These are phyloP conservation scores for Lithophane semibrunnea DNA, from an alignment of 2,888 invertebrate species.

Conservation along the genomic window DNA sequence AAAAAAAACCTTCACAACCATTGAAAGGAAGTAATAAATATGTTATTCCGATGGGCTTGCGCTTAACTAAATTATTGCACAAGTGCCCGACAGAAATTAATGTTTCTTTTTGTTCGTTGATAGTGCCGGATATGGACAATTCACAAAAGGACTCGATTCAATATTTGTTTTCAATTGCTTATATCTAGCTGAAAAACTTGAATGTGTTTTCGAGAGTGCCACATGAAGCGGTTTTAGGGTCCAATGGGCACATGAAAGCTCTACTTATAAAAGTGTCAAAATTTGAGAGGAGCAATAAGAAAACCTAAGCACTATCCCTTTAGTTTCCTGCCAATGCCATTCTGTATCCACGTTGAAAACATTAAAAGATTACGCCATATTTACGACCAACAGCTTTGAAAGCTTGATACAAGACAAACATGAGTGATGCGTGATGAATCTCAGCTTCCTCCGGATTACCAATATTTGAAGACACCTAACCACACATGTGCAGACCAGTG, in stretches of 20 bases:
- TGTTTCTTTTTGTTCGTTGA: slow-evolving; percentile 24
- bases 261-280: too few species aligned
- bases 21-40: slow-evolving; percentile 60
- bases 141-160: slow-evolving; percentile 7
- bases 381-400: slow-evolving; percentile 49
- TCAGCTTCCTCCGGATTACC: slow-evolving; percentile 72
- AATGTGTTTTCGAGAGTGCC: neutral
- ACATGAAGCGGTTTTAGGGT: neutral
- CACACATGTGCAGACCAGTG: neutral
- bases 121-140: slow-evolving; percentile 37
- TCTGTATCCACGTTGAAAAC: slow-evolving; percentile 57
- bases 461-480: slow-evolving; percentile 33
- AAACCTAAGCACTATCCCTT: neutral
- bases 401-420: slow-evolving; percentile 61
- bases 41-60: slow-evolving; percentile 33
- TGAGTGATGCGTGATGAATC: slow-evolving; percentile 67
- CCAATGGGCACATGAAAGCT: neutral
- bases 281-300: neutral
- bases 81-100: slow-evolving; percentile 41
- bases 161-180: slow-evolving; percentile 7
- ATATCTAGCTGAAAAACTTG: neutral
- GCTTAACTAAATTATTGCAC: slow-evolving; percentile 46
- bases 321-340: slow-evolving; percentile 44
- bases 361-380: slow-evolving; percentile 65
- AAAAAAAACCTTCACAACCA: slow-evolving; percentile 21